A percentile compares a stretch with the other conserved stretches of the same genome.
phyloP scores from a whole-genome alignment of 2,113 vertebrate genomes.

The Callocephalon fimbriatum region DNA sequence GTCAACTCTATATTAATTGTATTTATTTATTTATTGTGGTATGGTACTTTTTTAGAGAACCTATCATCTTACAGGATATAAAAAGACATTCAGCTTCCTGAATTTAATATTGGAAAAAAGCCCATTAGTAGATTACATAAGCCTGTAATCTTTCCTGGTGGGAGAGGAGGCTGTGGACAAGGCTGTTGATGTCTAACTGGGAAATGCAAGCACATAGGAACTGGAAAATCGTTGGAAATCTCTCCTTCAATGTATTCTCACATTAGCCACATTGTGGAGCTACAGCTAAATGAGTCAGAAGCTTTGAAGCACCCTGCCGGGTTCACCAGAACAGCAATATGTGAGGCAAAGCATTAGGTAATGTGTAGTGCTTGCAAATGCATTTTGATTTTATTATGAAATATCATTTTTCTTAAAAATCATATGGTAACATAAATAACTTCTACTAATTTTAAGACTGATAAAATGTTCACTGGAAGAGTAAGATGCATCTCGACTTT shows the following conservation, averaged over 20 bases:
- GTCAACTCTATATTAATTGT: not conserved
- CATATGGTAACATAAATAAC: not conserved
- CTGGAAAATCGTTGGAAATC: not conserved
- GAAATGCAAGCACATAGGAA: not conserved
- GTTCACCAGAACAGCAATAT: not conserved
- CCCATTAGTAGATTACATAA: not conserved
- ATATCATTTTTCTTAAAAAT: not conserved
- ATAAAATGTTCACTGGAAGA: not conserved
- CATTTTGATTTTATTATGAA: not conserved
- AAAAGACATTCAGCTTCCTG: not conserved
- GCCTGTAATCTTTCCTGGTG: not conserved
- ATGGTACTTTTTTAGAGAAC: not conserved
- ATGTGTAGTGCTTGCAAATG: not conserved
- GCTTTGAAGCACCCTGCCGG: not conserved
- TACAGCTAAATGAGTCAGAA: constrained; percentile 40
- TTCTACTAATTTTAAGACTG: not conserved
- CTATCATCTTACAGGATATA: not conserved
- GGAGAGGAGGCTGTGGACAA: not conserved
- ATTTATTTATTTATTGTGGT: not conserved
- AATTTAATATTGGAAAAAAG: not conserved
- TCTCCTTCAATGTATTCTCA: not conserved
- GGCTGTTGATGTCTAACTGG: not conserved
- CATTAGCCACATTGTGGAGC: constrained; percentile 66
- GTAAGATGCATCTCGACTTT: not conserved
- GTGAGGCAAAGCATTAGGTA: not conserved